phyloP scores from a whole-genome alignment of 2,797 vertebrate genomes.

The Hoplostethus atlanticus region DNA sequence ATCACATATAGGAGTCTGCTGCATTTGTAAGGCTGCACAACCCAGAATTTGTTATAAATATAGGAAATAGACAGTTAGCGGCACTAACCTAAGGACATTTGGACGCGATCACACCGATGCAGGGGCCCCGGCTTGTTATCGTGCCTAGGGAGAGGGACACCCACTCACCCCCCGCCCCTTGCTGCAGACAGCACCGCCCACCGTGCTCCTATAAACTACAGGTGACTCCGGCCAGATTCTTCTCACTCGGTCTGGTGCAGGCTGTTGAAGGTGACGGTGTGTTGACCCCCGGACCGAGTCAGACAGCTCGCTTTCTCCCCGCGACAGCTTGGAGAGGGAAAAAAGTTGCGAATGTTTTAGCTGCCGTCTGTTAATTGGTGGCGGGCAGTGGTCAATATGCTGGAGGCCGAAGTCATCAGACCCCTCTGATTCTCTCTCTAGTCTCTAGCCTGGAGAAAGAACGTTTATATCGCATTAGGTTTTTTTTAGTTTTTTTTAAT shows the following conservation, averaged over 20 bases:
- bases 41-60: conserved; percentile 73
- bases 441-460: conserved; percentile 20
- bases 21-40: conserved; percentile 52
- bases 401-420: conserved; percentile 44
- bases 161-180: conserved; percentile 36
- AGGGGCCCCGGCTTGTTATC: conserved; percentile 72
- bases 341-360: conserved; percentile 63
- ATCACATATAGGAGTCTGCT: conserved; percentile 51
- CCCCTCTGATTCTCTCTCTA: conserved; percentile 18
- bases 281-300: conserved; percentile 56
- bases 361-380: conserved; percentile 68
- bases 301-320: conserved; percentile 49
- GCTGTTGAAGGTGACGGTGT: conserved; percentile 54
- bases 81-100: conserved; percentile 71
- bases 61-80: conserved; percentile 58
- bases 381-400: conserved; percentile 56
- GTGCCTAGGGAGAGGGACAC: conserved; percentile 40
- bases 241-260: conserved; percentile 45
- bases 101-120: conserved; percentile 59
- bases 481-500: not conserved
- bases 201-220: conserved; percentile 60
- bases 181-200: conserved; percentile 37
- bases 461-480: not conserved
- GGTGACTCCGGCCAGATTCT: conserved; percentile 59
- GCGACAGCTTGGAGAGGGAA: conserved; percentile 43